These are phyloP conservation scores for Amphilophus citrinellus DNA, from an alignment of 2,113 vertebrate genomes.

Conservation along the genomic window DNA sequence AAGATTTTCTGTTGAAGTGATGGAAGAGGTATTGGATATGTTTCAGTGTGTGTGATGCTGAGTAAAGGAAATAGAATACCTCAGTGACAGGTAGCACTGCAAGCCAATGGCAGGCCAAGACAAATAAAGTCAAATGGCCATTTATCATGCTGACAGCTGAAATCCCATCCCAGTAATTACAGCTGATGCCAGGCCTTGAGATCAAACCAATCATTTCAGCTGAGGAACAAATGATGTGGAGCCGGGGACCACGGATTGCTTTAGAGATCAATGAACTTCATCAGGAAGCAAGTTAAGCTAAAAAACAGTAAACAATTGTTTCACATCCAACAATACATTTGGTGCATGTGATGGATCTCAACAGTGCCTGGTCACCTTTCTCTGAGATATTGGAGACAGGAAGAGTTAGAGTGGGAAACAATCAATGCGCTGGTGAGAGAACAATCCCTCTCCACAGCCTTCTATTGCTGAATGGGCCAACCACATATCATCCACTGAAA, in stretches of 20 bases:
- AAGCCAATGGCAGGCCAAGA: conserved; percentile 56
- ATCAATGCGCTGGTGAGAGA: conserved; percentile 64
- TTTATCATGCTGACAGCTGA: conserved; percentile 73
- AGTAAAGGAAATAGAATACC: conserved; percentile 69
- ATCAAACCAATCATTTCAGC: conserved; percentile 68
- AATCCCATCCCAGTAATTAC: conserved; percentile 76
- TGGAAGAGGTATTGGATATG: conserved; percentile 62
- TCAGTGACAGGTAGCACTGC: conserved; percentile 55
- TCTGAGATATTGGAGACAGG: conserved; percentile 53
- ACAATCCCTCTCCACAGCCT: conserved; percentile 51
- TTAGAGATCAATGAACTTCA: conserved; percentile 75
- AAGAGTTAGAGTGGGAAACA: conserved; percentile 56
- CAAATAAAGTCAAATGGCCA: conserved; percentile 75
- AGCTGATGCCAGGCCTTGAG: conserved; percentile 59
- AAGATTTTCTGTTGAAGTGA: conserved; percentile 73
- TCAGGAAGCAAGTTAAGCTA: conserved; percentile 66
- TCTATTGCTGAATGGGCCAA: conserved; percentile 25
- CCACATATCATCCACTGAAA: conserved; percentile 42
- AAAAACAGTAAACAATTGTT: conserved; percentile 76
- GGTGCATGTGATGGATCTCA: conserved; percentile 57
- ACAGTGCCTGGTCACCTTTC: conserved; percentile 46
- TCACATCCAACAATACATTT: conserved; percentile 49
- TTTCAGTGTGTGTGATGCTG: conserved; percentile 54
- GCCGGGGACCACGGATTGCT: conserved; percentile 47
- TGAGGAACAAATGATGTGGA: conserved; percentile 54